A percentile compares a stretch with the other conserved stretches of the same genome.
Evolutionary conservation across 2,797 vertebrate genomes (phyloP).

Genomic region (Rhodeus uyekii): DNA sequence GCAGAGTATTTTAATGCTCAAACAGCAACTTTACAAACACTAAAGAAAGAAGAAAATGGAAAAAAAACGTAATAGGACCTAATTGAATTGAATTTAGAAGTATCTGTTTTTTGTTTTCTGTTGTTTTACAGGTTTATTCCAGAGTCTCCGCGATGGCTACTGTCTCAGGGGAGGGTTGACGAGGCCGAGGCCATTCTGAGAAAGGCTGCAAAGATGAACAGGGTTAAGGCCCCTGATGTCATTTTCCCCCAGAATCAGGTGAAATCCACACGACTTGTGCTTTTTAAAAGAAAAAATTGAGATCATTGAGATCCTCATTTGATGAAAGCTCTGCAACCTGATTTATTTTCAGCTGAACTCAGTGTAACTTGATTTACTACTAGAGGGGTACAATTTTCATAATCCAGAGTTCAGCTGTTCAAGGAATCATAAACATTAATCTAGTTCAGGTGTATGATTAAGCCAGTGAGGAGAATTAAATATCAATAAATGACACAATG

Average conservation of each 20-base stretch:
- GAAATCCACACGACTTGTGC: background rate
- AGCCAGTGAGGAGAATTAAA: background rate
- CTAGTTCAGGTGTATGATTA: background rate
- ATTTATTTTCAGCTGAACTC: background rate
- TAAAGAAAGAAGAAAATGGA: too few relatives aligned
- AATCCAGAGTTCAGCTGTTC: background rate
- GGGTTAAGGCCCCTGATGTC: slow-evolving; percentile 74
- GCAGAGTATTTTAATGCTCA: too few relatives aligned
- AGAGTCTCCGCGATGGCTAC: slow-evolving; percentile 92
- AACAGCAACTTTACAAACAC: too few relatives aligned
- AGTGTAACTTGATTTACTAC: background rate
- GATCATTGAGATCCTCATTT: background rate
- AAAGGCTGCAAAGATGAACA: slow-evolving; percentile 83
- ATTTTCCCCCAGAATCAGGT: slow-evolving; percentile 84
- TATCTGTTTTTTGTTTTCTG: too few relatives aligned
- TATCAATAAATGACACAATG: background rate
- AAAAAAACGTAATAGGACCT: too few relatives aligned
- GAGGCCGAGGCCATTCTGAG: slow-evolving; percentile 87
- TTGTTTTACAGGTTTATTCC: slow-evolving; percentile 84
- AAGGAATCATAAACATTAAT: background rate
- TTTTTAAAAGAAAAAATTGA: too few relatives aligned
- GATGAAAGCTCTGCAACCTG: background rate
- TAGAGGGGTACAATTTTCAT: background rate
- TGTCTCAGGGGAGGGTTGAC: slow-evolving; percentile 83
- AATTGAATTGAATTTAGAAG: background rate